A percentile compares a stretch with the other conserved stretches of the same genome.
Evolutionary conservation across 2,888 invertebrate genomes (phyloP).

Genomic region (Odontocolon sp.): DNA sequence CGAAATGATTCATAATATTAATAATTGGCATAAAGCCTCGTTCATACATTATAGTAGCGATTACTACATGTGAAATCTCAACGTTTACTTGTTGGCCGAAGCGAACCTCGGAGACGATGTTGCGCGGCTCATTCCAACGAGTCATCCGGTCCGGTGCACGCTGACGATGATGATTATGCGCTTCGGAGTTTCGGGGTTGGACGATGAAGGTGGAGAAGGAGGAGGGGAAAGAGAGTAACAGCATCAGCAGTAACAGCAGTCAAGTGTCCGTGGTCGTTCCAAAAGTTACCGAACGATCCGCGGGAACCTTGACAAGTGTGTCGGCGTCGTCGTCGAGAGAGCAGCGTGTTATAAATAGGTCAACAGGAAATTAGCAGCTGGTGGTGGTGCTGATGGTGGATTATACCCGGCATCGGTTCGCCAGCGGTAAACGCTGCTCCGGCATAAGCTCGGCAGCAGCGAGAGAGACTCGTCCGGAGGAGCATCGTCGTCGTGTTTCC

Average conservation of each 20-base stretch:
- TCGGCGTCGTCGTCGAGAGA: constrained; percentile 49
- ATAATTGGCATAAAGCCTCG: constrained; percentile 49
- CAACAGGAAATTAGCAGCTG: constrained; percentile 73
- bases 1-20: constrained; percentile 45
- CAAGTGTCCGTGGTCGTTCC: constrained; percentile 45
- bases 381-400: constrained; percentile 56
- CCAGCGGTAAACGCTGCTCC: constrained; percentile 17
- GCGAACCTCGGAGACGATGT: neutral
- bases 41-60: constrained; percentile 38
- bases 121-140: neutral
- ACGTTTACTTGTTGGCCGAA: neutral
- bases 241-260: neutral
- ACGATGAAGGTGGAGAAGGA: no score
- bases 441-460: neutral
- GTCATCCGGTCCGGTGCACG: constrained; percentile 20
- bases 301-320: constrained; percentile 69
- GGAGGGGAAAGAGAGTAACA: no score
- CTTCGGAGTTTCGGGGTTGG: constrained; percentile 3
- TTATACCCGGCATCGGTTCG: constrained; percentile 24
- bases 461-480: neutral
- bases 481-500: neutral
- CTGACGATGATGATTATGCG: constrained; percentile 13
- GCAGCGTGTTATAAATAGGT: constrained; percentile 73
- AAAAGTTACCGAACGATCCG: constrained; percentile 59
- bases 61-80: neutral